These are phyloP conservation scores for Phyllotreta cruciferae DNA, from an alignment of 2,888 invertebrate genomes.

Conservation along the genomic window DNA sequence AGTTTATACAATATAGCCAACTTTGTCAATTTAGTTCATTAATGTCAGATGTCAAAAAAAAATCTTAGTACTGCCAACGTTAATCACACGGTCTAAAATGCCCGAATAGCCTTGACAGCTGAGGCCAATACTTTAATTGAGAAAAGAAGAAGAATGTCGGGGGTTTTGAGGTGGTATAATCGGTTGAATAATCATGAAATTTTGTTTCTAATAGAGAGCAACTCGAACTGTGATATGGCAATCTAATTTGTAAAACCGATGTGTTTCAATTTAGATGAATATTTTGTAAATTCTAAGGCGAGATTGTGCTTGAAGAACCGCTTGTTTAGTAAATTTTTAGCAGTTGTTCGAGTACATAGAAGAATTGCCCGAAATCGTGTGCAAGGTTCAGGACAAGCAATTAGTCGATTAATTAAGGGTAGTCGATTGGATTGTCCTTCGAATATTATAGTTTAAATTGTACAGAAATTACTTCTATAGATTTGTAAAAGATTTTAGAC, in stretches of 20 bases:
- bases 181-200: not conserved
- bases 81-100: no score
- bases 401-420: slow-evolving; percentile 9
- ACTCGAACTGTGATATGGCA: slow-evolving; percentile 49
- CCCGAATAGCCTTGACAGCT: no score
- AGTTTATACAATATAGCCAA: no score
- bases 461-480: slow-evolving; percentile 28
- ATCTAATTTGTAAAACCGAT: slow-evolving; percentile 40
- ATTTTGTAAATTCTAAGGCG: slow-evolving; percentile 27
- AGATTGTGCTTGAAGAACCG: not conserved
- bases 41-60: no score
- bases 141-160: no score
- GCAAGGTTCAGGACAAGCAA: slow-evolving; percentile 1
- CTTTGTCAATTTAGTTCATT: not conserved
- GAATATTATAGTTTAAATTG: slow-evolving; percentile 25
- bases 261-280: slow-evolving; percentile 48
- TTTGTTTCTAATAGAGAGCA: slow-evolving; percentile 33
- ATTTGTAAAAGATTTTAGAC: slow-evolving; percentile 34
- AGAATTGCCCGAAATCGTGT: not conserved
- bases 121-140: no score
- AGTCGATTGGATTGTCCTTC: slow-evolving; percentile 20
- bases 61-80: no score
- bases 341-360: slow-evolving; percentile 4
- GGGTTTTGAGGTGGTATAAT: not conserved
- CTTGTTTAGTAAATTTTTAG: no score